phyloP scores from a whole-genome alignment of 2,797 vertebrate genomes.

The Morelia viridis region DNA sequence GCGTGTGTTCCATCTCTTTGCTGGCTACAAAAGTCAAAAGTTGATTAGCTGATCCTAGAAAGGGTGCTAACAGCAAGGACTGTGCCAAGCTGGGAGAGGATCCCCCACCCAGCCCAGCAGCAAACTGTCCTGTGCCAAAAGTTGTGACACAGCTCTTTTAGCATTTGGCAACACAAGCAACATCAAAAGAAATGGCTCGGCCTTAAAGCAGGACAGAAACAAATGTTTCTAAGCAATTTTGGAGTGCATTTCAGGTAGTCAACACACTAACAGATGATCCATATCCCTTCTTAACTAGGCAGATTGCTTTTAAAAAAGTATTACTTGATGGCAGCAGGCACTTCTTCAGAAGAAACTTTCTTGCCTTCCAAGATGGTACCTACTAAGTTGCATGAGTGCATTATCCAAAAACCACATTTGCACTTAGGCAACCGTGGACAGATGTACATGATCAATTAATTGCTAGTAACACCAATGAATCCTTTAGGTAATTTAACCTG shows the following conservation, averaged over 20 bases:
- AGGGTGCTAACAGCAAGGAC: background rate
- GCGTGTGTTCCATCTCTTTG: slow-evolving; percentile 82
- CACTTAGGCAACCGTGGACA: background rate
- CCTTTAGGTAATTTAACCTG: background rate
- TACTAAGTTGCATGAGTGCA: background rate
- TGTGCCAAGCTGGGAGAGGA: background rate
- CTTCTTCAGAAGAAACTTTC: background rate
- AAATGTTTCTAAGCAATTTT: background rate
- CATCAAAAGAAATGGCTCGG: no score
- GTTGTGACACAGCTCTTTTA: background rate
- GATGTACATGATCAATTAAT: background rate
- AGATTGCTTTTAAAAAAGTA: background rate
- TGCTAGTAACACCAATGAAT: background rate
- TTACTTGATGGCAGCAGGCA: no score
- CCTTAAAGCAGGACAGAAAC: no score
- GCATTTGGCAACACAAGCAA: background rate
- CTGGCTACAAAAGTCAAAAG: slow-evolving; percentile 69
- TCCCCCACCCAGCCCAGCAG: background rate
- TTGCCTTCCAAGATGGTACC: background rate
- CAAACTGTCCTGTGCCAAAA: background rate
- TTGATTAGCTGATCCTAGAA: background rate
- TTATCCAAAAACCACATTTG: background rate
- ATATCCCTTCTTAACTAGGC: background rate
- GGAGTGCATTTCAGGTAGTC: background rate
- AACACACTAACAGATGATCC: no score